phyloP scores from a whole-genome alignment of 2,888 invertebrate genomes.

The Seira sanloemensis region DNA sequence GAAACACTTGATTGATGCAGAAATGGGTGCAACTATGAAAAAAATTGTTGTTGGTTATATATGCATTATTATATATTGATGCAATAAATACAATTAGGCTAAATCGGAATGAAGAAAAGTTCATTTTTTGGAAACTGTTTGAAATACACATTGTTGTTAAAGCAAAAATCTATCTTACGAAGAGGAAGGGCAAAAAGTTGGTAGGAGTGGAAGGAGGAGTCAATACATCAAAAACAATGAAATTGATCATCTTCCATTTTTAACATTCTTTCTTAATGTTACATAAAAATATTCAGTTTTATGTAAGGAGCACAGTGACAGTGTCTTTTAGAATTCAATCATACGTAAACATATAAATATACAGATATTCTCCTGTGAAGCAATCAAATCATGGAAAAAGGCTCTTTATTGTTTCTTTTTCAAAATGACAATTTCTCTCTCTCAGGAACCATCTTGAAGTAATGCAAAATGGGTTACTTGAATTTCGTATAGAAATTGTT shows the following conservation, averaged over 20 bases:
- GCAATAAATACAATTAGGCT: too few relatives aligned
- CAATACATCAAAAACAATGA: too few relatives aligned
- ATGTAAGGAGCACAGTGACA: constrained; percentile 18
- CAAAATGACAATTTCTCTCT: constrained; percentile 15
- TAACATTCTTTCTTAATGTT: constrained; percentile 53
- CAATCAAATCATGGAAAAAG: constrained; percentile 4
- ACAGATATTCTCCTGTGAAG: constrained; percentile 20
- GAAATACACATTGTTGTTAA: too few relatives aligned
- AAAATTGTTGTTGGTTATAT: too few relatives aligned
- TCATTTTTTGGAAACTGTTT: too few relatives aligned
- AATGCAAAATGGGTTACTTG: constrained; percentile 11
- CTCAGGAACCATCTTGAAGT: constrained; percentile 12
- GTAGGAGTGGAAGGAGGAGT: too few relatives aligned
- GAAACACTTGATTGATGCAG: too few relatives aligned
- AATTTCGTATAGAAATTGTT: neutral
- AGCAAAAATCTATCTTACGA: too few relatives aligned
- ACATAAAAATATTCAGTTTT: constrained; percentile 29
- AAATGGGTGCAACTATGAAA: too few relatives aligned
- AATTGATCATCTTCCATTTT: constrained; percentile 50
- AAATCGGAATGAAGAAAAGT: too few relatives aligned
- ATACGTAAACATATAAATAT: neutral
- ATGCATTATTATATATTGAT: too few relatives aligned
- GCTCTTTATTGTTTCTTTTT: constrained; percentile 18
- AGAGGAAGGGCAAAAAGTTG: too few relatives aligned
- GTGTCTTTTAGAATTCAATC: constrained; percentile 18